Conservation (phyloP, 2,888 invertebrate genomes). For the Limenitis camilla region DNA sequence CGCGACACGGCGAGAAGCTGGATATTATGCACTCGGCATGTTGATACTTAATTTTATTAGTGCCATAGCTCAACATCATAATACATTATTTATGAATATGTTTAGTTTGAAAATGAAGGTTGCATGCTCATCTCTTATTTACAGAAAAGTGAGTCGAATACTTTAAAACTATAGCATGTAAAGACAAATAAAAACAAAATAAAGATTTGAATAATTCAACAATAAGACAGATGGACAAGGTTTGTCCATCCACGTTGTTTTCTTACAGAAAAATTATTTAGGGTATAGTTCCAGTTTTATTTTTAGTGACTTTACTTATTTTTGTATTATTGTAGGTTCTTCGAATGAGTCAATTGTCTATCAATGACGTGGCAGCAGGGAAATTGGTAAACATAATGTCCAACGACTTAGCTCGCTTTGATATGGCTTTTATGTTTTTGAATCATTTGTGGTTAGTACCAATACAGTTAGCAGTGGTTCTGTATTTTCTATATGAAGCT, state of each 20-base stretch:
- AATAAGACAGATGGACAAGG: too few species aligned
- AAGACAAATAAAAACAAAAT: too few species aligned
- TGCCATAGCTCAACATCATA: slow-evolving; percentile 80
- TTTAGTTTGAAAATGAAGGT: slow-evolving; percentile 82
- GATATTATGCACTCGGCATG: slow-evolving; percentile 70
- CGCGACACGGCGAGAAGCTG: slow-evolving; percentile 63
- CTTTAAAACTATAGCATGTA: background rate
- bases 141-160: slow-evolving; percentile 78
- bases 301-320: too few species aligned
- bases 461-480: slow-evolving; percentile 76
- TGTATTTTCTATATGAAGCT: slow-evolving; percentile 49
- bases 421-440: slow-evolving; percentile 79
- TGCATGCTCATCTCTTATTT: slow-evolving; percentile 81
- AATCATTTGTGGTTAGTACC: slow-evolving; percentile 89
- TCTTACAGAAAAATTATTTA: too few species aligned
- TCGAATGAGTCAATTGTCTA: slow-evolving; percentile 80
- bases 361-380: slow-evolving; percentile 80
- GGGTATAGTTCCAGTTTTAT: slow-evolving; percentile 15
- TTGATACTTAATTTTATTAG: slow-evolving; percentile 66
- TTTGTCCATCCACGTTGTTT: too few species aligned
- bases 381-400: slow-evolving; percentile 88
- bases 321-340: slow-evolving; percentile 71
- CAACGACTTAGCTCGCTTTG: slow-evolving; percentile 88
- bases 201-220: too few species aligned
- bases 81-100: slow-evolving; percentile 75